Base-by-base conservation (phyloP, 1,140 invertebrate species). In the Trachymyrmex septentrionalis region DNA sequence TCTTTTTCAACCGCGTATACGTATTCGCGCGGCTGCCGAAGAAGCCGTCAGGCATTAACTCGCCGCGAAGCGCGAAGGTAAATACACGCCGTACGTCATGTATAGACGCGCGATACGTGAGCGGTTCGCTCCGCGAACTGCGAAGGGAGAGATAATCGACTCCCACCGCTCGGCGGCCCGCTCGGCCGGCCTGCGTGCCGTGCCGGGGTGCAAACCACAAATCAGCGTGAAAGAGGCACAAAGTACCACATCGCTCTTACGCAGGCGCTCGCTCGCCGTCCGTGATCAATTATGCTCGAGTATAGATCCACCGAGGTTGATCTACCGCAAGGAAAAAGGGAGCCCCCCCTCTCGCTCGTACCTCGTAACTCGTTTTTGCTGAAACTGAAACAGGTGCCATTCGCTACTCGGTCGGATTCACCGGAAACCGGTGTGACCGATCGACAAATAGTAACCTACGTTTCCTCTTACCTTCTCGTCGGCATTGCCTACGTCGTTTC, bases 61-160 rank as follows among this genome's bases (percentile, higher is more conserved):
- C 19, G 69, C 38, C 55, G 80, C 80, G 53, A 71, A 82, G 55
- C 80, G 80, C 80, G 69, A 84, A 73, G 80, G 80, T 84, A 84
- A 84, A 84, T 84, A 84, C 80, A 75, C 55, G 27, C 69, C 80
- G 80, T 84, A 84, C 69, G 69, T 84, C 80, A 75, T 84, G 69
- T 84, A 84, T 84, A 63, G 80, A 63, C 80, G 69, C 80, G 69
- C 48, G 80, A 82, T 82, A 82, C 80, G 80, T 84, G 80, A 84
- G 38, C 80, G 69, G 80, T 61, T 59, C 80, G 67, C 55, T 82
- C 14, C 69, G 55, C 80, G 69, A 84, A 75, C 14, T 55, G 55
- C 80, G 69, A 84, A 75, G 80, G 80, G 80, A 82, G 80, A 84
- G 80, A 84, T 84, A 84, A 84, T 84, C 80, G 80, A 84, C 80